Evolutionary conservation across 92 coral and sea anemone genomes (phyloP), one percentile per base, ranked within the genome.

Genomic region (Palythoa grandiflora): DNA sequence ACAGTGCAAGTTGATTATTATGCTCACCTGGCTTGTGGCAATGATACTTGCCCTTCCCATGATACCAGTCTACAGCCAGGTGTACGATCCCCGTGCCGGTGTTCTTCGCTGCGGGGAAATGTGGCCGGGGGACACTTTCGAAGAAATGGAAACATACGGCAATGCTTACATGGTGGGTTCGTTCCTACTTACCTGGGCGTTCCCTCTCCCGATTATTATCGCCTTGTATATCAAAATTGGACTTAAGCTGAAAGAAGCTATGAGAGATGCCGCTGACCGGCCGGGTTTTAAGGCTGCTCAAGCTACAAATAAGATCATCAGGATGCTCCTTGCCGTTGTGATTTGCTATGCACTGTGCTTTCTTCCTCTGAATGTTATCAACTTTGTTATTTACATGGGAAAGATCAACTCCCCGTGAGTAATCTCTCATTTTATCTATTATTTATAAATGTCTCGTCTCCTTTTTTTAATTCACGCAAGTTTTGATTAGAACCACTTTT

Each of bases 201-300:
- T 97, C 35, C 99, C 99, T 28, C 89, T 97, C 83, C 94, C 96
- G 8, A 73, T 97, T 61, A 94, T 97, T 84, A 95, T 93, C 76
- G 71, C 91, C 40, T 88, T 97, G 55, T 97, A 95, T 79, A 94
- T 97, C 50, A 88, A 89, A 59, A 97, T 97, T 47, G 97, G 95
- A 37, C 84, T 95, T 2, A 96, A 96, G 68, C 92, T 97, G 76
- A 89, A 91, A 47, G 95, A 93, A 66, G 99, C 98, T 15, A 96
- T 91, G 84, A 89, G 86, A 57, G 99, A 97, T 63, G 99, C 94
- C 74, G 99, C 93, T 79, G 98, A 97, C 90, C 94, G 99, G 81
- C 98, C 98, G 10, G 99, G 99, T 10, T 97, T 97, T 59, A 95
- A 91, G 9, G 96, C 94, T 71, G 98, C 95, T 76, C 96, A 95